Conservation (phyloP, 2,797 vertebrate species). For the Buceros bicornis region DNA sequence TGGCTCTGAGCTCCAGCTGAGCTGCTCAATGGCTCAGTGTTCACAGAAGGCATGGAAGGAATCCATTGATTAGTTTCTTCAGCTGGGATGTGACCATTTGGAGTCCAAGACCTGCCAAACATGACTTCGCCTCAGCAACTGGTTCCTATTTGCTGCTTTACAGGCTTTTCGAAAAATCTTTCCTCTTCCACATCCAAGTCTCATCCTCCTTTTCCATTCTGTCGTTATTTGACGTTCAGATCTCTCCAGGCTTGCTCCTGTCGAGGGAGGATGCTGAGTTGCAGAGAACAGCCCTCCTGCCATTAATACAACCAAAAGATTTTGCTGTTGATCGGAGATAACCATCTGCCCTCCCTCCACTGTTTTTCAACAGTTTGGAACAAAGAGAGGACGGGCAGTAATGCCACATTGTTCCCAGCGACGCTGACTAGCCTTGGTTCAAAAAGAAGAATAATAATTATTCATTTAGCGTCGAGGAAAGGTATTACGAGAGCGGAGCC, state of each 20-base stretch:
- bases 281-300: neutral
- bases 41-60: slow-evolving; percentile 64
- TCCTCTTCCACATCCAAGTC: slow-evolving; percentile 48
- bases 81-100: slow-evolving; percentile 62
- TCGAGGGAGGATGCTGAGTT: neutral
- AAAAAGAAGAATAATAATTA: neutral
- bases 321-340: neutral
- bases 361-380: slow-evolving; percentile 2
- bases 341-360: slow-evolving; percentile 47
- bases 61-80: slow-evolving; percentile 71
- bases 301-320: neutral
- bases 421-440: neutral
- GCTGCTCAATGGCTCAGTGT: slow-evolving; percentile 66
- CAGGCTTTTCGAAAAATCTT: slow-evolving; percentile 50
- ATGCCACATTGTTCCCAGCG: slow-evolving; percentile 47
- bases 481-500: neutral
- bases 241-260: neutral
- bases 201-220: slow-evolving; percentile 57
- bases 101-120: slow-evolving; percentile 57
- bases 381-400: slow-evolving; percentile 45
- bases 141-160: slow-evolving; percentile 67
- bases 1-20: slow-evolving; percentile 67
- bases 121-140: slow-evolving; percentile 50
- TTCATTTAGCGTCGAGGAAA: neutral
- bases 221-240: neutral